A percentile compares a stretch with the other conserved stretches of the same genome.
Conservation (phyloP, 2,797 vertebrate species). For the Notoglanidium macrostoma region DNA sequence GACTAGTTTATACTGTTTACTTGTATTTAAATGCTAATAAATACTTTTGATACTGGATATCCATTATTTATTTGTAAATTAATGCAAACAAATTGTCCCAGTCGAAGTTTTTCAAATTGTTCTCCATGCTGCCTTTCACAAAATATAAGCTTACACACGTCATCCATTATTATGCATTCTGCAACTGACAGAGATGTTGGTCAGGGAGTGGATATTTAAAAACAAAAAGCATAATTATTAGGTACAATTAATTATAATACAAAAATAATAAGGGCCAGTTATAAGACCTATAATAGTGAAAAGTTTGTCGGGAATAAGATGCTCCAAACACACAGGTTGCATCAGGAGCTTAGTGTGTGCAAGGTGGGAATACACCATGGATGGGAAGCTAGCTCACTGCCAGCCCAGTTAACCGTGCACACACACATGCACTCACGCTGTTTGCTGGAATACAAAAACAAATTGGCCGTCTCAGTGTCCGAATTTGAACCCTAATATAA, state of each 20-base stretch:
- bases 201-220: background rate
- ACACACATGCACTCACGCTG: background rate
- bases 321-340: too few relatives aligned
- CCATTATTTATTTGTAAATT: background rate
- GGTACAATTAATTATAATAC: background rate
- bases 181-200: background rate
- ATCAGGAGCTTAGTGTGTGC: background rate
- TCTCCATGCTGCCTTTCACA: background rate
- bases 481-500: background rate
- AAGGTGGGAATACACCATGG: background rate
- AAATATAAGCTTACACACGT: background rate
- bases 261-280: background rate
- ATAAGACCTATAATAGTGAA: background rate
- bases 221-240: background rate
- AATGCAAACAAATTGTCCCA: background rate
- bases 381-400: background rate
- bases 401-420: background rate
- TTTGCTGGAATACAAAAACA: slow-evolving; percentile 3
- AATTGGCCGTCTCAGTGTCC: background rate
- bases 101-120: background rate
- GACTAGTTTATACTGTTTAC: background rate
- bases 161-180: background rate
- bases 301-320: background rate
- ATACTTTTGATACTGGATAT: background rate
- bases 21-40: background rate